Evolutionary conservation across 1,140 invertebrate species (phyloP).

Genomic region (Ridgeia piscesae): DNA sequence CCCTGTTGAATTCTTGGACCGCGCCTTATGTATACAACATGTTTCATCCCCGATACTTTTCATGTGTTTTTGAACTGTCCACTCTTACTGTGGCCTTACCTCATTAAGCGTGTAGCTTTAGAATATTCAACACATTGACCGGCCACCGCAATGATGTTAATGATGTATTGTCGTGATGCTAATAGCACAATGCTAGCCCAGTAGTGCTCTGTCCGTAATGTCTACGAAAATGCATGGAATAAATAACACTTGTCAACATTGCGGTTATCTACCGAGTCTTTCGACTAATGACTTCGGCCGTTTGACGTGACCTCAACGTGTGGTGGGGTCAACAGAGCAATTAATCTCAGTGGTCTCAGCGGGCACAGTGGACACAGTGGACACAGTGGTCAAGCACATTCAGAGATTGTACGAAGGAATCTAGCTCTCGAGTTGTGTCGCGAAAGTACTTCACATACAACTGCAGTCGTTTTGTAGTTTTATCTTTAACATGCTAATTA

Average conservation of each 20-base stretch:
- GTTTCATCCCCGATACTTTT: background rate
- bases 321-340: background rate
- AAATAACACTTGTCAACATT: background rate
- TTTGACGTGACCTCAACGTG: background rate
- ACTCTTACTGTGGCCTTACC: background rate
- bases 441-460: background rate
- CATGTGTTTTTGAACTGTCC: background rate
- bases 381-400: background rate
- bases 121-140: no score
- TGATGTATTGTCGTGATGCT: no score
- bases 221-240: background rate
- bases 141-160: no score
- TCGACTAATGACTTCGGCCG: background rate
- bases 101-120: no score
- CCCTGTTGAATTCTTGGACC: background rate
- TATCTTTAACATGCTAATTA: no score
- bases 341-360: background rate
- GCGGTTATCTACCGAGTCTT: background rate
- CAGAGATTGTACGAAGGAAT: background rate
- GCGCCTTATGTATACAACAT: background rate
- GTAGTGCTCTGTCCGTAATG: background rate
- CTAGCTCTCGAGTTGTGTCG: background rate
- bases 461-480: no score
- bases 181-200: no score
- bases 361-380: no score